These are phyloP conservation scores for Clarias platycephalus DNA, from an alignment of 2,797 vertebrate genomes.

Conservation along the genomic window DNA sequence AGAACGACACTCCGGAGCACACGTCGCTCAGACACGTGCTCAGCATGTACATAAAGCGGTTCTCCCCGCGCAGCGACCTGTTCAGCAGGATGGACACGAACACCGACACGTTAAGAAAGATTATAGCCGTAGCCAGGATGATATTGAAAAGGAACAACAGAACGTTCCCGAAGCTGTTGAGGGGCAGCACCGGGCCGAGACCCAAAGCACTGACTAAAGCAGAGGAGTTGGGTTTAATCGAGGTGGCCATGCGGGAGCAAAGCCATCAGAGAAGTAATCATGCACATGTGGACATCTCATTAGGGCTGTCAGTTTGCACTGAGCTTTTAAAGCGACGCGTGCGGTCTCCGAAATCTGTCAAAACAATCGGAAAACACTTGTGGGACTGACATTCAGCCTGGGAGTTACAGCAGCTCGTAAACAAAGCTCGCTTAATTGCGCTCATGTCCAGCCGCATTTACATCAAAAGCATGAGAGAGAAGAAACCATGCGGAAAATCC, in stretches of 20 bases:
- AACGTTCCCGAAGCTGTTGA: conserved; percentile 69
- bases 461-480: not conserved
- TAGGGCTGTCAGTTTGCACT: not conserved
- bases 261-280: not conserved
- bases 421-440: conserved; percentile 18
- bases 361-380: conserved; percentile 5
- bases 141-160: conserved; percentile 71
- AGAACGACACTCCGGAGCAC: conserved; percentile 75
- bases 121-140: conserved; percentile 62
- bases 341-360: not conserved
- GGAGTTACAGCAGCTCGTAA: not conserved
- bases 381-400: not conserved
- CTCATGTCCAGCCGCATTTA: not conserved
- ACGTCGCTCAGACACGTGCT: conserved; percentile 79
- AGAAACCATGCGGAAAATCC: conserved; percentile 5
- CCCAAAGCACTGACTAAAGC: not conserved
- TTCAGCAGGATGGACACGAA: conserved; percentile 67
- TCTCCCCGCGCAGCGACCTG: conserved; percentile 70
- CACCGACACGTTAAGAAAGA: conserved; percentile 74
- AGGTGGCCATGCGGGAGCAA: not conserved
- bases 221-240: conserved; percentile 11
- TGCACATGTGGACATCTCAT: not conserved
- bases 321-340: conserved; percentile 7
- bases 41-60: conserved; percentile 81
- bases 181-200: conserved; percentile 65